A percentile compares a stretch with the other conserved stretches of the same genome.
phyloP scores from a whole-genome alignment of 2,888 invertebrate species.

The Phalera bucephala region DNA sequence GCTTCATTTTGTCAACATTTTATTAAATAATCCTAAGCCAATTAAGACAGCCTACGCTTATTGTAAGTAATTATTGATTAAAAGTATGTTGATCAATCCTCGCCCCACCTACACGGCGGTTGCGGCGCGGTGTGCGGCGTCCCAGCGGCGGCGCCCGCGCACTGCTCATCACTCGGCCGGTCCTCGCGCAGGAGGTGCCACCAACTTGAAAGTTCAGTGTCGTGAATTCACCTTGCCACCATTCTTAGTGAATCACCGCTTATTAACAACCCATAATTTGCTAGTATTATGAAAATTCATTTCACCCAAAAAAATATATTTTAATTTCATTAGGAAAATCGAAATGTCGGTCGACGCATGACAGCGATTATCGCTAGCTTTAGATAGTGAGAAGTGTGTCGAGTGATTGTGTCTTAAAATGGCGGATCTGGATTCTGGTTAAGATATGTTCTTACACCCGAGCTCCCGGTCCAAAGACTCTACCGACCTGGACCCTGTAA shows the following conservation, averaged over 20 bases:
- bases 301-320: conserved; percentile 9
- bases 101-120: conserved; percentile 43
- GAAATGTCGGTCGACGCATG: conserved; percentile 19
- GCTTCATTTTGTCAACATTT: too few relatives aligned
- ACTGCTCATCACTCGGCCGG: conserved; percentile 53
- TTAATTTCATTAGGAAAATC: conserved; percentile 35
- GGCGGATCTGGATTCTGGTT: conserved; percentile 75
- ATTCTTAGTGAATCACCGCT: conserved; percentile 1
- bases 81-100: conserved; percentile 44
- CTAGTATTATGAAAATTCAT: not conserved
- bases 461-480: conserved; percentile 72
- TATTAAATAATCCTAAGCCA: too few relatives aligned
- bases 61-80: conserved; percentile 10
- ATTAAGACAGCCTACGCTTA: too few relatives aligned
- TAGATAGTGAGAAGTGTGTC: conserved; percentile 44
- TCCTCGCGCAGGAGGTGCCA: conserved; percentile 29
- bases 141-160: conserved; percentile 20
- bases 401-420: conserved; percentile 63
- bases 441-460: conserved; percentile 78
- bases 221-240: conserved; percentile 14
- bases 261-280: not conserved
- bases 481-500: conserved; percentile 69
- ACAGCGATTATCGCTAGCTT: conserved; percentile 19
- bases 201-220: conserved; percentile 45
- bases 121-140: conserved; percentile 20